Conservation (phyloP, 2,113 vertebrate genomes). For the Panthera tigris region DNA sequence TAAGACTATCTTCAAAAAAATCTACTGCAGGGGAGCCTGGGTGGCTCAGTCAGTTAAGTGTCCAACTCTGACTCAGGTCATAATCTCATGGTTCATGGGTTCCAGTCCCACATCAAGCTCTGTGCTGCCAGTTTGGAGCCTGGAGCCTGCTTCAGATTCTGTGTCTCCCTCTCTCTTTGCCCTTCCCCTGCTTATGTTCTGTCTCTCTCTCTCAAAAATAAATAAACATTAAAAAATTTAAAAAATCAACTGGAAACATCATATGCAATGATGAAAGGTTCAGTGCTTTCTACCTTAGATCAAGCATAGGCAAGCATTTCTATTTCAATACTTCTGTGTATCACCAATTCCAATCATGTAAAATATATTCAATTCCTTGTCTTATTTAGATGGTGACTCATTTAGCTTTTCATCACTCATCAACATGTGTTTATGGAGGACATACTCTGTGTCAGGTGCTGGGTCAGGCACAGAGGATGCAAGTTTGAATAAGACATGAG, state of each 20-base stretch:
- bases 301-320: not conserved
- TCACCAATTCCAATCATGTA: not conserved
- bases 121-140: too few species aligned
- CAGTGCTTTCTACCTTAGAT: not conserved
- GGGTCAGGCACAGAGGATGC: not conserved
- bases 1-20: not conserved
- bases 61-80: too few species aligned
- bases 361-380: not conserved
- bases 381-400: conserved; percentile 15
- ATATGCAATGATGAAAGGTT: not conserved
- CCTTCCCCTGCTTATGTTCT: too few species aligned
- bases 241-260: not conserved
- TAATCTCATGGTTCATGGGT: too few species aligned
- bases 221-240: too few species aligned
- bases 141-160: too few species aligned
- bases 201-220: too few species aligned
- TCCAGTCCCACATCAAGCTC: too few species aligned
- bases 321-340: not conserved
- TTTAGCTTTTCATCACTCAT: conserved; percentile 5
- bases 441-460: not conserved
- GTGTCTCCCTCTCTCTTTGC: too few species aligned
- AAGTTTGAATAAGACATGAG: not conserved
- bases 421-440: not conserved
- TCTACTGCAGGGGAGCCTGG: too few species aligned
- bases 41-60: too few species aligned